Percentiles rank a stretch among this genome's conserved stretches.
phyloP scores from a whole-genome alignment of 2,113 vertebrate species.

The Collichthys lucidus region DNA sequence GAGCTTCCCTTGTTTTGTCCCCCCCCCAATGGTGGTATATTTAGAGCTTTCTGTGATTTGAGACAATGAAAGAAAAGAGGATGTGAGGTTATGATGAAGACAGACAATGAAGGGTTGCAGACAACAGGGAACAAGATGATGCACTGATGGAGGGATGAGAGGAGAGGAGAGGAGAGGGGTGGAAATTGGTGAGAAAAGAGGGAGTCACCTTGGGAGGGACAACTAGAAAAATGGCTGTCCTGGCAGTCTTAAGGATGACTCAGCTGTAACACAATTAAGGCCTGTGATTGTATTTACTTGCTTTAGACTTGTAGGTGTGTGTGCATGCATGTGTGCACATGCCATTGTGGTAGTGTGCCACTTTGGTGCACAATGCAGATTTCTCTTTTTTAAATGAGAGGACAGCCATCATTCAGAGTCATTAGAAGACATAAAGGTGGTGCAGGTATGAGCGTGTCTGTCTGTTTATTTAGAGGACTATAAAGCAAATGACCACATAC shows the following conservation, averaged over 20 bases:
- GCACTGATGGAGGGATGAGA: slow-evolving; percentile 36
- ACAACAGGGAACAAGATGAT: slow-evolving; percentile 24
- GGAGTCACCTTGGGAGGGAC: slow-evolving; percentile 76
- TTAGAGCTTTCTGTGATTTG: slow-evolving; percentile 53
- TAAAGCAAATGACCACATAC: not conserved
- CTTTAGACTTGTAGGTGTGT: not conserved
- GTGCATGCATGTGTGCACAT: not conserved
- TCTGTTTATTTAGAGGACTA: not conserved
- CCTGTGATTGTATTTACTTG: slow-evolving; percentile 38
- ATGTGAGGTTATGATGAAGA: not conserved
- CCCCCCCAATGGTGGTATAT: slow-evolving; percentile 26
- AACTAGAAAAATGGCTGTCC: slow-evolving; percentile 68
- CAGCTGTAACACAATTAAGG: slow-evolving; percentile 68
- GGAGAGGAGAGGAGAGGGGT: not conserved
- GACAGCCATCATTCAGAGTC: not conserved
- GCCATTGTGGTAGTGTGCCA: not conserved
- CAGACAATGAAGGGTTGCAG: slow-evolving; percentile 16
- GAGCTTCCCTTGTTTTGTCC: slow-evolving; percentile 24
- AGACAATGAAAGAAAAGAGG: slow-evolving; percentile 33
- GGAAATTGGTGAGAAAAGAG: slow-evolving; percentile 50
- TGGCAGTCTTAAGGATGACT: slow-evolving; percentile 71
- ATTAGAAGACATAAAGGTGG: not conserved
- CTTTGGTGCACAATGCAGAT: not conserved
- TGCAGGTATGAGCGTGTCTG: not conserved
- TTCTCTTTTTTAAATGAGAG: not conserved